These are phyloP conservation scores for Lepus americanus DNA, from an alignment of 2,113 vertebrate genomes.

Conservation along the genomic window DNA sequence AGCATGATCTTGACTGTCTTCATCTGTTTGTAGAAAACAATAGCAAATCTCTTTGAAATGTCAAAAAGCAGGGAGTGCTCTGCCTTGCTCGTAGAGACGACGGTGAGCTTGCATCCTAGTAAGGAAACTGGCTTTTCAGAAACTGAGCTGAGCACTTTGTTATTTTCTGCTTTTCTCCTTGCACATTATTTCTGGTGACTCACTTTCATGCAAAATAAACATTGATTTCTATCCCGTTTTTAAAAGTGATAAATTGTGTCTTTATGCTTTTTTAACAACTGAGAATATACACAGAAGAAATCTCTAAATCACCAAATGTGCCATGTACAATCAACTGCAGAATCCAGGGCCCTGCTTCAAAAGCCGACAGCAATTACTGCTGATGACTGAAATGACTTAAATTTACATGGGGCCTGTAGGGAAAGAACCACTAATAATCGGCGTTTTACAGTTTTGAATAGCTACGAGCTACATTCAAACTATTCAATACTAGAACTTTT, in stretches of 20 bases:
- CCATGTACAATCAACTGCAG: not conserved
- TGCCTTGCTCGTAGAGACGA: not conserved
- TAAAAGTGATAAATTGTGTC: not conserved
- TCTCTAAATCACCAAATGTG: not conserved
- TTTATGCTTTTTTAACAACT: constrained; percentile 5
- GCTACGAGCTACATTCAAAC: not conserved
- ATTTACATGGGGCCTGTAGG: not conserved
- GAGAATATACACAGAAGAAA: not conserved
- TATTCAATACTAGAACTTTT: not conserved
- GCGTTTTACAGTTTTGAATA: not conserved
- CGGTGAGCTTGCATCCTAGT: not conserved
- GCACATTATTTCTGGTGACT: not conserved
- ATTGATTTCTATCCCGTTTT: constrained; percentile 12
- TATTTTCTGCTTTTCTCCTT: not conserved
- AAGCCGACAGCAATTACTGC: not conserved
- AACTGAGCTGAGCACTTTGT: constrained; percentile 8
- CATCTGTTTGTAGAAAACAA: not conserved
- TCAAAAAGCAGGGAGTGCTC: not conserved
- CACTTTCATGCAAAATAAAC: constrained; percentile 48
- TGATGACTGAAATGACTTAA: not conserved
- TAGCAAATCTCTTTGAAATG: not conserved
- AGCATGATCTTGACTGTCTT: not conserved
- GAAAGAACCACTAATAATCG: not conserved
- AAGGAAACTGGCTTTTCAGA: constrained; percentile 29
- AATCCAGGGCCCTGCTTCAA: not conserved